A percentile compares a stretch with the other conserved stretches of the same genome.
phyloP scores from a whole-genome alignment of 2,888 invertebrate species.

The Tineola bisselliella region DNA sequence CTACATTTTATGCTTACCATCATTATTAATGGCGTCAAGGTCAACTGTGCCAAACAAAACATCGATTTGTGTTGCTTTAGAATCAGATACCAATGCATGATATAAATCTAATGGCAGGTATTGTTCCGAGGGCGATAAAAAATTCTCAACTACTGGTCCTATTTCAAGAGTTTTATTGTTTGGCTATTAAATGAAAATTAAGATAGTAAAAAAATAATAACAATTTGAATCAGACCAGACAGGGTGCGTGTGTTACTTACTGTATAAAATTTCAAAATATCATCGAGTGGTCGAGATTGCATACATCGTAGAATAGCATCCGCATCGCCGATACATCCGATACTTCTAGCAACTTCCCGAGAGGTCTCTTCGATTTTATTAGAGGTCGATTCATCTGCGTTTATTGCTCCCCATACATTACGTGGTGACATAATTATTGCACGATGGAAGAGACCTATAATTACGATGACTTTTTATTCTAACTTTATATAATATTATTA shows the following conservation, averaged over 20 bases:
- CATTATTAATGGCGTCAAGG: constrained; percentile 71
- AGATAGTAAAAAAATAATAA: constrained; percentile 11
- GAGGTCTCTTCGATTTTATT: constrained; percentile 55
- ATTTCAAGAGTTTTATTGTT: constrained; percentile 53
- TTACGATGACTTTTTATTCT: neutral
- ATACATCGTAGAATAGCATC: constrained; percentile 71
- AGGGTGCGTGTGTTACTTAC: constrained; percentile 26
- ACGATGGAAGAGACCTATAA: constrained; percentile 60
- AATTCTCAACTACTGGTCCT: constrained; percentile 71
- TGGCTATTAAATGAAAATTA: constrained; percentile 45
- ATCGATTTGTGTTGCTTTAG: constrained; percentile 61
- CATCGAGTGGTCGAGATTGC: constrained; percentile 65
- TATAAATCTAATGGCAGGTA: constrained; percentile 68
- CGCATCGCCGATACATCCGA: constrained; percentile 62
- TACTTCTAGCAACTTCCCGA: constrained; percentile 61
- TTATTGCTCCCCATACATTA: constrained; percentile 50
- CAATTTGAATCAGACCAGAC: no score
- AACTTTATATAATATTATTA: no score
- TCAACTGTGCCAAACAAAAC: constrained; percentile 75
- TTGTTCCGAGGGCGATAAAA: constrained; percentile 68
- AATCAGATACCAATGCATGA: constrained; percentile 59
- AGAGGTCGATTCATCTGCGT: constrained; percentile 19
- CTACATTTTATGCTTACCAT: constrained; percentile 38
- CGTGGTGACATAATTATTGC: constrained; percentile 74
- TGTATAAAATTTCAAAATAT: constrained; percentile 62